These are phyloP conservation scores for Tretioscincus oriximinensis DNA, from an alignment of 2,113 vertebrate species.

Conservation along the genomic window DNA sequence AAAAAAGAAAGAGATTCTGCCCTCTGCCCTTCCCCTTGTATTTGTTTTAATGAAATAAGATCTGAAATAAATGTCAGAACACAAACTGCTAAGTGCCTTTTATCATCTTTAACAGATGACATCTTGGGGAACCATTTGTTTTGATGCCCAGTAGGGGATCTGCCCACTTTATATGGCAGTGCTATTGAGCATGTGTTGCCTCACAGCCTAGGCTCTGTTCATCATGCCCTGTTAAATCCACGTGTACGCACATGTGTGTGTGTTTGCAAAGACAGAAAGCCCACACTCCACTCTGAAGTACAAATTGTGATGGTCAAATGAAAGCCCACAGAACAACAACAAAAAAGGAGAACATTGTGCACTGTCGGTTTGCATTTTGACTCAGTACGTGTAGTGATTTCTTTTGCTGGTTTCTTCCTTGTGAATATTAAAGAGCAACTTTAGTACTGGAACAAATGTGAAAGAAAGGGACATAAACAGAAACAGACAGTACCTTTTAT, in stretches of 20 bases:
- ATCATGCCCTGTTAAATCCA: conserved; percentile 16
- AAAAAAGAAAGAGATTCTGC: background rate
- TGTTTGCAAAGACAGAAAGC: conserved; percentile 19
- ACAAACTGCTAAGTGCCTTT: background rate
- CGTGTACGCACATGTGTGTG: background rate
- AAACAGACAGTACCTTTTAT: conserved; percentile 43
- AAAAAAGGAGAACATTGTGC: conserved; percentile 16
- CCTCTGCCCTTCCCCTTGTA: background rate
- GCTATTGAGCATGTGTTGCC: background rate
- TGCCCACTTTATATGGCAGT: conserved; percentile 35
- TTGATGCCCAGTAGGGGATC: background rate
- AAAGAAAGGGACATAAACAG: conserved; percentile 40
- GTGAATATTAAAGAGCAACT: conserved; percentile 39
- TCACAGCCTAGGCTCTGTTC: conserved; percentile 23
- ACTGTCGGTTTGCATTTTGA: conserved; percentile 34
- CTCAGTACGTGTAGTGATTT: background rate
- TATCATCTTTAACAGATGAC: background rate
- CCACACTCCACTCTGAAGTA: conserved; percentile 24
- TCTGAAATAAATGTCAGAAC: background rate
- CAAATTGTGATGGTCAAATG: conserved; percentile 29
- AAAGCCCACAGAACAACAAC: conserved; percentile 8
- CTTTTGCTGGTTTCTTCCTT: conserved; percentile 28
- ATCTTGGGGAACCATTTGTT: conserved; percentile 24
- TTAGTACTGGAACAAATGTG: conserved; percentile 23
- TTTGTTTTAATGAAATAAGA: conserved; percentile 4